Evolutionary conservation across 2,888 invertebrate species (phyloP), one percentile per base, ranked within the genome.

Genomic region (Aphodius granarius): DNA sequence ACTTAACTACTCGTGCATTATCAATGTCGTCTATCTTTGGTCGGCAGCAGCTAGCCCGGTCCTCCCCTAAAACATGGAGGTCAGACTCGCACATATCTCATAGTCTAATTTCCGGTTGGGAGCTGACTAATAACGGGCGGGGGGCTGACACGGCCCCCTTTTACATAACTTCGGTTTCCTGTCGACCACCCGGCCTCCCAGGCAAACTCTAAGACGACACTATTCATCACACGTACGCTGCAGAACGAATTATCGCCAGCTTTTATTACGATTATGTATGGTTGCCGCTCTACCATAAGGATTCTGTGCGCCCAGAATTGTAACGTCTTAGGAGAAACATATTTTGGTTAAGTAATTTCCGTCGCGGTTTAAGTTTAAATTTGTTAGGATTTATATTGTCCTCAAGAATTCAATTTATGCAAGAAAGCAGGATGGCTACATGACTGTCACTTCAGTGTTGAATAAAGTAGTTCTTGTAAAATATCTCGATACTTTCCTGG

Each of bases 41-140:
- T 71, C 66, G 71, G 70, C 43, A 43, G 9, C 43, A 43, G 43
- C 43, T 13, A 43, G 75, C 23, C 18, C 75, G 78, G 43, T 43
- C 72, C 73, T 76, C 76, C 78, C 77, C 80, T 80, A 80, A 81
- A 81, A 80, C 80, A 80, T 80, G 80, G 80, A 80, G 80, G 79
- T 79, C 79, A 79, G 77, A 79, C 78, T 78, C 79, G 78, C 81
- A 82, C 83, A 83, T 83, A 83, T 83, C 82, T 83, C 82, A 81
- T 80, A 80, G 81, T 83, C 82, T 83, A 83, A 83, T 83, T 83
- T 83, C 83, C 83, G 83, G 82, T 78, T 80, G 81, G 82, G 80
- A 80, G 79, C 81, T 82, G 81, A 83, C 82, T 83, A 83, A 83
- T 82, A 83, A 83, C 82, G 78, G 79, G 77, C 81, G 21, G 20